phyloP scores from a whole-genome alignment of 2,113 vertebrate species.

The Rhabdornis inornatus region DNA sequence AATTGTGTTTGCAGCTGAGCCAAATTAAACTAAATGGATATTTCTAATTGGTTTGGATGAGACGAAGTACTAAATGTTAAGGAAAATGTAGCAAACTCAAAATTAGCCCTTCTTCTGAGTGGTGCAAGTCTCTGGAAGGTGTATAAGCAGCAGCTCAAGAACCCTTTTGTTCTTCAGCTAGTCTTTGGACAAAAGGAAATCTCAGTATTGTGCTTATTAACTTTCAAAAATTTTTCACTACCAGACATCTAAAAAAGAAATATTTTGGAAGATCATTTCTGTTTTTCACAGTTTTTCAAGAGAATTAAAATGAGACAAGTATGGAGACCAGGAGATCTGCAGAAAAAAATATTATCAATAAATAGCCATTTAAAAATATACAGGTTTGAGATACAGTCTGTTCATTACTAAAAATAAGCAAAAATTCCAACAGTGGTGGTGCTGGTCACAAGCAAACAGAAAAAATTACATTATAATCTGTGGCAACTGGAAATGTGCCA shows the following conservation, averaged over 20 bases:
- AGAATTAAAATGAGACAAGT: neutral
- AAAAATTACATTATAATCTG: neutral
- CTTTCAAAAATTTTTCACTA: neutral
- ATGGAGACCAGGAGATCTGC: neutral
- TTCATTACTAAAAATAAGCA: neutral
- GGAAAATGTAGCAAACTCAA: neutral
- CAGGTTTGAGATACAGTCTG: neutral
- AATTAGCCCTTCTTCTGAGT: neutral
- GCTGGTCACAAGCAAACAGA: neutral
- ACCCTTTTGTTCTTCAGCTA: neutral
- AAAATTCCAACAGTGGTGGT: neutral
- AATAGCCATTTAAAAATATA: neutral
- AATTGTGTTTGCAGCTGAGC: neutral
- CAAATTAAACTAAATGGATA: neutral
- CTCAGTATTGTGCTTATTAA: neutral
- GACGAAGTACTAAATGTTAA: neutral
- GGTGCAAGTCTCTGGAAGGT: neutral
- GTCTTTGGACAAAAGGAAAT: neutral
- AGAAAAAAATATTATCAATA: neutral
- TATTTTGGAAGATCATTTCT: neutral
- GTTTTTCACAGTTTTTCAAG: neutral
- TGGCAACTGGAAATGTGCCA: neutral
- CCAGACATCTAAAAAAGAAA: neutral
- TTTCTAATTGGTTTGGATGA: neutral
- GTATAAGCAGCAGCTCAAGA: neutral